Evolutionary conservation across 2,888 invertebrate species (phyloP).

Genomic region (Coenonympha glycerion): DNA sequence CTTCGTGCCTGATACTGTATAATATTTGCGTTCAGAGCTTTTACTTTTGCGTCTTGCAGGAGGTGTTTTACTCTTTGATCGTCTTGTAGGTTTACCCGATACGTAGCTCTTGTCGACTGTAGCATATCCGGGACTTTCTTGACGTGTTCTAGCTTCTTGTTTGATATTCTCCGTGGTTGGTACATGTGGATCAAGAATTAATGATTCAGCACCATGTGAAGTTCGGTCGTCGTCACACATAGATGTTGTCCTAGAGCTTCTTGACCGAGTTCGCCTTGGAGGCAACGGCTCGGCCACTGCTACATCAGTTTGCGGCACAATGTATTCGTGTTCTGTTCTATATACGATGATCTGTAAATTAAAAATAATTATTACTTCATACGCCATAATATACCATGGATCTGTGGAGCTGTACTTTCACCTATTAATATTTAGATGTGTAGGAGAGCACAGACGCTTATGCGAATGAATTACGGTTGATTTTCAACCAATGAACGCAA

Average conservation of each 20-base stretch:
- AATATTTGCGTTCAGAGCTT: constrained; percentile 79
- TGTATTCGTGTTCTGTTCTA: constrained; percentile 80
- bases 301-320: constrained; percentile 74
- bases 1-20: constrained; percentile 76
- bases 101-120: constrained; percentile 84
- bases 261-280: constrained; percentile 75
- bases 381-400: no score
- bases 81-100: constrained; percentile 76
- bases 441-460: no score
- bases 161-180: constrained; percentile 48
- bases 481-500: no score
- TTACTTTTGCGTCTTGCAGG: constrained; percentile 66
- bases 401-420: no score
- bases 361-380: constrained; percentile 9
- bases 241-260: constrained; percentile 72
- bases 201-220: constrained; percentile 82
- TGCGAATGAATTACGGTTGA: no score
- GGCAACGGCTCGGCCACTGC: constrained; percentile 73
- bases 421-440: no score
- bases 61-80: constrained; percentile 73
- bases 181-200: constrained; percentile 70
- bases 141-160: constrained; percentile 57
- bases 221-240: constrained; percentile 82
- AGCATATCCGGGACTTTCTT: constrained; percentile 81
- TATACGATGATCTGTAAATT: constrained; percentile 78